Base-by-base conservation (phyloP, 2,113 vertebrate genomes). In the Charadrius vociferus region DNA sequence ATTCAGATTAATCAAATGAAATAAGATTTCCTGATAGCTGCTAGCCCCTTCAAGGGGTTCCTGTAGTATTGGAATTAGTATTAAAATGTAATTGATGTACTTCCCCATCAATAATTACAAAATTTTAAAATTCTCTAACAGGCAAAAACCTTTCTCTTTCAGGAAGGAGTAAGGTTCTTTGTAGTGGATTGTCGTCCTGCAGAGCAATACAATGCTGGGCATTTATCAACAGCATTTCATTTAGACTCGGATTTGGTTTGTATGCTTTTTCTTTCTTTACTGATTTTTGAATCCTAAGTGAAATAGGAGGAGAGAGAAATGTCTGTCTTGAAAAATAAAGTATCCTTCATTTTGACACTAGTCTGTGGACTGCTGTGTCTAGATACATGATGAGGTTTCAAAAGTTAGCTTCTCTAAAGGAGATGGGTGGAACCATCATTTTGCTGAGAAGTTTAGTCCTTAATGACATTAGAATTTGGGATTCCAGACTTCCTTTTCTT, bases 151-250 rank as follows among this genome's bases (percentile, higher is more conserved):
- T 63, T 91, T 84, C 89, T 95, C 41, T 98, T 97, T 85, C 92
- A 99, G 99, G 99, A 99, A 75, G 99, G 99, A 78, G 99, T 99
- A 14, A 99, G 99, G 13, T 99, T 99, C 97, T 99, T 99, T 88
- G 99, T 99, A 86, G 99, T 99, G 96, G 99, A 99, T 93, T 99
- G 99, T 95, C 98, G 99, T 86, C 99, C 99, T 95, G 99, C 99
- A 27, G 99, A 99, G 97, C 99, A 99, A 97, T 99, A 99, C 97
- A 99, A 99, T 67, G 99, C 99, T 81, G 99, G 99, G 2, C 99
- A 99, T 95, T 98, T 99, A 94, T 99, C 99, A 88, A 99, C 99
- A 34, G 99, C 99, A 20, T 99, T 99, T 98, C 99, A 99, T 95
- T 98, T 99, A 98, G 99, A 99, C 97, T 99, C 99, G 2, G 99